Evolutionary conservation across 2,888 invertebrate species (phyloP).

Genomic region (Pandemis corylana): DNA sequence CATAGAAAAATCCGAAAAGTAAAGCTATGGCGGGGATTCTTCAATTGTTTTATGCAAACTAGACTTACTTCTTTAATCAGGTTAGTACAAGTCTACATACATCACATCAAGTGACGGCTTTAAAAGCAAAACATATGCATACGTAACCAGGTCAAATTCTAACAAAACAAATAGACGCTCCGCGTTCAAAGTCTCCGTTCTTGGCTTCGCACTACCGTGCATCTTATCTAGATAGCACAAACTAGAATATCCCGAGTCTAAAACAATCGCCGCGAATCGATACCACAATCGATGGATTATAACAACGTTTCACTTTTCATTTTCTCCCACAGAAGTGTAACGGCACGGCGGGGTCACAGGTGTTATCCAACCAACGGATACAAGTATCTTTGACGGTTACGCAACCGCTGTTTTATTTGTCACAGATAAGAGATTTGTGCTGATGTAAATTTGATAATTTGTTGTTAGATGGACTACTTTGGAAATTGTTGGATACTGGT

Average conservation of each 20-base stretch:
- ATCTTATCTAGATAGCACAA: background rate
- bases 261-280: conserved; percentile 11
- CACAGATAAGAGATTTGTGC: conserved; percentile 23
- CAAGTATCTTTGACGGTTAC: conserved; percentile 31
- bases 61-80: too few species aligned
- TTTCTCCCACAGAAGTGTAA: conserved; percentile 40
- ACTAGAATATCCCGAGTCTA: conserved; percentile 5
- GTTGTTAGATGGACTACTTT: conserved; percentile 1
- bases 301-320: conserved; percentile 37
- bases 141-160: too few species aligned
- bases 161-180: too few species aligned
- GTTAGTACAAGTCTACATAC: too few species aligned
- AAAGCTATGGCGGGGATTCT: too few species aligned
- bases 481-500: background rate
- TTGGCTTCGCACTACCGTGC: background rate
- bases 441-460: background rate
- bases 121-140: too few species aligned
- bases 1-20: too few species aligned
- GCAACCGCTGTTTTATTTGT: conserved; percentile 38
- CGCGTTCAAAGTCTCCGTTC: background rate
- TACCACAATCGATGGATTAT: conserved; percentile 32
- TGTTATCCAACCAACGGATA: conserved; percentile 40
- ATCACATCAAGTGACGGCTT: too few species aligned
- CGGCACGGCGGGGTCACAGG: conserved; percentile 36
- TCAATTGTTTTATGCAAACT: too few species aligned